Base-by-base conservation (phyloP, 2,113 vertebrate genomes). In the Callocephalon fimbriatum region DNA sequence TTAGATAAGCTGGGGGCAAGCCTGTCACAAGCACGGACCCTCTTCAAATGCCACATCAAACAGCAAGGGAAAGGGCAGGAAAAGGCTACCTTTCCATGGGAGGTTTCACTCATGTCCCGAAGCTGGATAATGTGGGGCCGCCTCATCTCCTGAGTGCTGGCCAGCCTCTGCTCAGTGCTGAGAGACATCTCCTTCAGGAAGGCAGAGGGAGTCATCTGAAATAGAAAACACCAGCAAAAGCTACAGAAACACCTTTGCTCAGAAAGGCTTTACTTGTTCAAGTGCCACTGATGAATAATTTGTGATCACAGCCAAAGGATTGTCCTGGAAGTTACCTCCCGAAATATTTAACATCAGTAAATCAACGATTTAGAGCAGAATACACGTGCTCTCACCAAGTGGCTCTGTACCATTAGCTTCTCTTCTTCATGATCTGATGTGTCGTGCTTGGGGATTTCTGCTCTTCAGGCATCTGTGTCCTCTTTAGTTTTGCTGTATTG, bases 171-270 rank as follows among this genome's bases (percentile, higher is more conserved):
- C 92, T 98, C 95, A 5, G 98, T 98, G 26, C 97, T 98, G 21
- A 98, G 98, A 63, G 98, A 96, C 98, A 98, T 99, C 95, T 99
- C 97, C 85, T 98, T 98, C 78, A 97, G 93, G 92, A 98, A 99
- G 61, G 96, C 97, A 23, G 99, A 99, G 63, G 99, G 99, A 62
- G 97, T 98, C 77, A 99, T 62, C 99, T 99, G 97, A 76, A 98
- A 98, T 29, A 40, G 92, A 96, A 97, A 93, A 96, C 19, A 74
- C 37, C 70, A 76, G n/a, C 35, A 72, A 84, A 75, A 95, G 79
- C 56, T 82, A 58, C 61, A 86, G 81, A 66, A 90, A 54, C 5
- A 32, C 61, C 83, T 75, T 61, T 21, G 32, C 25, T 35, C 22
- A 51, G 37, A 63, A 42, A 51, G 47, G 22, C 29, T 42, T 51